These are phyloP conservation scores for Drosophila sturtevanti DNA, from an alignment of 1,140 invertebrate genomes.

Conservation along the genomic window DNA sequence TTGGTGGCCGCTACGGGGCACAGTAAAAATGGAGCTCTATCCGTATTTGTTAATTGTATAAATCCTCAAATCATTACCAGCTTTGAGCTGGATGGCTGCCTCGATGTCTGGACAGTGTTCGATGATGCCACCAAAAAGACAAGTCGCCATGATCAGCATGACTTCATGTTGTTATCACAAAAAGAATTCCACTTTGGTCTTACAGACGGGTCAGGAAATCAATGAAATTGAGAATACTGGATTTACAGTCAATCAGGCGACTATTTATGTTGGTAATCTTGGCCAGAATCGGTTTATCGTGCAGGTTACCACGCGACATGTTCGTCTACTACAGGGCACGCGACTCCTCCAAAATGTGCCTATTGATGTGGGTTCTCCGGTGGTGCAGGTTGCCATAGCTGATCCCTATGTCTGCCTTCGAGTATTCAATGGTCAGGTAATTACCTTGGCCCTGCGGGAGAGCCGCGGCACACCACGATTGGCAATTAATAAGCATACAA, in stretches of 20 bases:
- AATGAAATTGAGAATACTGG: slow-evolving; percentile 98
- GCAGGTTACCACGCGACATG: slow-evolving; percentile 90
- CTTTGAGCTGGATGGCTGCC: slow-evolving; percentile 94
- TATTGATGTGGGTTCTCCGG: slow-evolving; percentile 93
- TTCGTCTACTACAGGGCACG: slow-evolving; percentile 89
- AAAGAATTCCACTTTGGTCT: slow-evolving; percentile 94
- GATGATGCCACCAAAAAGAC: slow-evolving; percentile 84
- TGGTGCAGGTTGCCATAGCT: slow-evolving; percentile 92
- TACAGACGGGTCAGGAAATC: slow-evolving; percentile 98
- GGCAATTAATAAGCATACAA: slow-evolving; percentile 81
- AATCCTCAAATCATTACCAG: slow-evolving; percentile 95
- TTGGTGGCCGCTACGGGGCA: slow-evolving; percentile 97
- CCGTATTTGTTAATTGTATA: slow-evolving; percentile 93
- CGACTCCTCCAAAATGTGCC: slow-evolving; percentile 93
- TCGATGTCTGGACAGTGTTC: slow-evolving; percentile 97
- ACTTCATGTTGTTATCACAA: slow-evolving; percentile 94
- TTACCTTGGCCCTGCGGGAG: slow-evolving; percentile 92
- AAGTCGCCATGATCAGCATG: slow-evolving; percentile 85
- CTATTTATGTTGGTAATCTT: slow-evolving; percentile 97
- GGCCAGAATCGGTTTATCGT: slow-evolving; percentile 96
- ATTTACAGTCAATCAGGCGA: slow-evolving; percentile 94
- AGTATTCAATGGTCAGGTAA: slow-evolving; percentile 92
- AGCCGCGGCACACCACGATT: slow-evolving; percentile 83
- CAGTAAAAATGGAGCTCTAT: slow-evolving; percentile 98
- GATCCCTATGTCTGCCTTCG: slow-evolving; percentile 96